Evolutionary conservation across 2,113 vertebrate species (phyloP), one percentile per base, ranked within the genome.

Genomic region (Meleagris gallopavo): DNA sequence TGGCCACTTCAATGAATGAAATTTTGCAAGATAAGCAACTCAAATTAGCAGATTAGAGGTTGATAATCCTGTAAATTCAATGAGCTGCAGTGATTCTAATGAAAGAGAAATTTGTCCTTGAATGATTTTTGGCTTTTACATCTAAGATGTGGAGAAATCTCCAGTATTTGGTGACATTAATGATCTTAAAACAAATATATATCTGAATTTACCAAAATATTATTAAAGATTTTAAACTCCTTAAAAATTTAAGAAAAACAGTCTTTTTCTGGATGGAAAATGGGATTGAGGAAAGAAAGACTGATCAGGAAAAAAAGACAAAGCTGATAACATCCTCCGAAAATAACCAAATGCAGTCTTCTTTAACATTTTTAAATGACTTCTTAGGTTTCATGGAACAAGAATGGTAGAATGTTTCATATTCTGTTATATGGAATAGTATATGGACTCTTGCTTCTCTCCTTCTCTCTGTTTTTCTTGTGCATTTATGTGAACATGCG

Each of bases 241-340:
- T n/a, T 58, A 2, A 24, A 67, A 83, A 14, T 8, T 0, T n/a
- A n/a, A n/a, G n/a, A n/a, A 0, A 45, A 16, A 7, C 18, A 29
- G 9, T 16, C 4, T 30, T 8, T 24, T 74, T 67, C 54, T 61
- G 22, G 6, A 20, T 69, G n/a, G 20, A 61, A 69, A 38, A 9
- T 45, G 0, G 60, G 30, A 24, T 14, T 32, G 19, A 78, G 11
- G 13, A 64, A 57, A 32, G 13, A 64, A 57, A 32, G 27, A 10
- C 13, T 48, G 2, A 8, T 84, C 43, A 10, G 34, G 6, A 54
- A 20, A 60, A 41, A 11, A 61, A 32, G 29, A 18, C 30, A 57
- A 57, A n/a, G 11, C 18, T 32, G 54, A 57, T 32, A 60, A 12
- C 3, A 34, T 65, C 65, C 6, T n/a, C 6, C 27, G 2, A 15